These are phyloP conservation scores for Oriolus oriolus DNA, from an alignment of 2,113 vertebrate genomes.

Conservation along the genomic window DNA sequence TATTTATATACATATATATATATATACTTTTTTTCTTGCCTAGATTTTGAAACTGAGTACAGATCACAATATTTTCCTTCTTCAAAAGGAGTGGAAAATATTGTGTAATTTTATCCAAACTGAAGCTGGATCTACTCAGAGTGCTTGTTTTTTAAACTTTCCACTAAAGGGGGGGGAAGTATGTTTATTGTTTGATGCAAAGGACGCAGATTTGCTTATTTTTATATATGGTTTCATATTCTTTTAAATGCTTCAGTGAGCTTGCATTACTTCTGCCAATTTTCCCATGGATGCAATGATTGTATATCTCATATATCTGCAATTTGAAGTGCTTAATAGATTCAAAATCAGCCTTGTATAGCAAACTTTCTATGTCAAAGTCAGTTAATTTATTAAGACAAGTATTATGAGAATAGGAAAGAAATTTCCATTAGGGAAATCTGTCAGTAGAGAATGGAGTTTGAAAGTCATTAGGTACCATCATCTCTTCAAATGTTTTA, in stretches of 20 bases:
- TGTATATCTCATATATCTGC: background rate
- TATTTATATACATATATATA: background rate
- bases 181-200: background rate
- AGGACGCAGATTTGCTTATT: background rate
- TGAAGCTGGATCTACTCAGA: background rate
- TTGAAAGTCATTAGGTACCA: background rate
- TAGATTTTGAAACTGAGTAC: background rate
- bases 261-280: background rate
- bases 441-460: background rate
- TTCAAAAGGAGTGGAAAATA: slow-evolving; percentile 4
- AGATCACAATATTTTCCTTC: background rate
- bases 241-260: background rate
- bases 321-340: background rate
- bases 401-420: background rate
- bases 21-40: background rate
- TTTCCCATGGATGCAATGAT: background rate
- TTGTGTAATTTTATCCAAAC: background rate
- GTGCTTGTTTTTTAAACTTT: background rate
- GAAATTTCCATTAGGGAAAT: background rate
- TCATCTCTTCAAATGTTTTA: slow-evolving; percentile 20
- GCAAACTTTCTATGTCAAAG: background rate
- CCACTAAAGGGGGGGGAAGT: background rate
- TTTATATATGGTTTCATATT: background rate
- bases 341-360: background rate
- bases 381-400: background rate